Evolutionary conservation across 2,888 invertebrate species (phyloP).

Genomic region (Empis stercorea): DNA sequence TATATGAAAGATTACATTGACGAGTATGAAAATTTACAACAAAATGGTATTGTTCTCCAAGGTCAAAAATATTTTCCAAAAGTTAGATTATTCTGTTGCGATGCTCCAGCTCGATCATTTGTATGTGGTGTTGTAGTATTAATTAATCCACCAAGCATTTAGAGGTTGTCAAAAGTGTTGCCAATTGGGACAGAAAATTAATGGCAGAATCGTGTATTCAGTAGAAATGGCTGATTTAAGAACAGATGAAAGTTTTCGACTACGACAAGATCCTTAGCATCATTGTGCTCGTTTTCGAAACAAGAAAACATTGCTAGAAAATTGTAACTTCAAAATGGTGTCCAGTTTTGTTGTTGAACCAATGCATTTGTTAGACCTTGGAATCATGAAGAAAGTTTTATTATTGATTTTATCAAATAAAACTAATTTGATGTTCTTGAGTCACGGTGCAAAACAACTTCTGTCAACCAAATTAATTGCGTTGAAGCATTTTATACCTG

Average conservation of each 20-base stretch:
- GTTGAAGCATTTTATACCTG: too few species aligned
- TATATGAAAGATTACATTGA: not conserved
- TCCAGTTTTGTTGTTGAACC: slow-evolving; percentile 1
- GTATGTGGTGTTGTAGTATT: not conserved
- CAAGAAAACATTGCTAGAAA: not conserved
- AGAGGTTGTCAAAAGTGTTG: not conserved
- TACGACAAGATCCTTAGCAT: not conserved
- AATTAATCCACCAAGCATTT: not conserved
- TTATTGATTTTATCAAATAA: slow-evolving; percentile 6
- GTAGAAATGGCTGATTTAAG: not conserved
- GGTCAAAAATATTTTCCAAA: not conserved
- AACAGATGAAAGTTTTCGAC: not conserved
- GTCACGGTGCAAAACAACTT: not conserved
- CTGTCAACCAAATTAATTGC: not conserved
- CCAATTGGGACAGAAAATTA: not conserved
- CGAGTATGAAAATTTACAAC: not conserved
- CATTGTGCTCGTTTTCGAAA: not conserved
- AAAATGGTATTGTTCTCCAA: not conserved
- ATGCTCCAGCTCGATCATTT: slow-evolving; percentile 1
- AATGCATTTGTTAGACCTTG: slow-evolving; percentile 9
- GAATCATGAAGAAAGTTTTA: slow-evolving; percentile 10
- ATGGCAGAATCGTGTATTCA: not conserved
- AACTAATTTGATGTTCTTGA: slow-evolving; percentile 1
- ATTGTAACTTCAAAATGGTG: not conserved
- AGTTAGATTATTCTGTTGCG: slow-evolving; percentile 1